Base-by-base conservation (phyloP, 2,888 invertebrate species). In the Ophioninae sp. region DNA sequence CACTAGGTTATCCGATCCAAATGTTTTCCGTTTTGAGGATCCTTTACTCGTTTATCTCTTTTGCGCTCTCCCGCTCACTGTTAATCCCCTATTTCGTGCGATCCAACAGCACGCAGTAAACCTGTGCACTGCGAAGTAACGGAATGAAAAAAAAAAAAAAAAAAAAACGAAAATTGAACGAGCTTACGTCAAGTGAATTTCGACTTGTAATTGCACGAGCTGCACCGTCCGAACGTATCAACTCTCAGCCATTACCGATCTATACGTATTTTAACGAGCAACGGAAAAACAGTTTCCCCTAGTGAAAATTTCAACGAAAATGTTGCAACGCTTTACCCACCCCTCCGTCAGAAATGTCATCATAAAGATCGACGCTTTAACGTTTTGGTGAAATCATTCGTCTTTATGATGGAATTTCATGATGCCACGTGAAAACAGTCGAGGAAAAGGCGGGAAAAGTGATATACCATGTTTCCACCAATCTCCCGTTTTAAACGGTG, bases 301-400 rank as follows among this genome's bases (percentile, higher is more conserved):
- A 76, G 37, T 70, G 87, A 88, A 81, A 87, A 89, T 17, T 73
- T 13, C 85, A 85, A 88, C 87, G 88, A 89, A 30, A 83, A 64
- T 80, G 50, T 88, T 50, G 50, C 5, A 89, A 77, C 88, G 88
- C 62, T 86, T 87, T 0, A 88, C 50, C 0, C 87, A 87, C 72
- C 82, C 76, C 3, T 82, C 56, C n/a, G 85, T 82, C 68, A 89
- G 70, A 13, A 87, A 88, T 7, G 87, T 86, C 82, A 84, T 74
- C 79, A 80, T 73, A 17, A 83, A 79, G 62, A 72, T 70, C 17
- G 79, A 65, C 17, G 82, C 79, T 20, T 73, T 67, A 73, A 39
- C 81, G 75, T 56, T 79, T 85, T 64, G 79, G 10, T 30, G 65
- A 44, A 41, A 87, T 85, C 23, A 85, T 87, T 50, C 13, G 1